Base-by-base conservation (phyloP, 2,888 invertebrate species). In the Papilio demoleus region DNA sequence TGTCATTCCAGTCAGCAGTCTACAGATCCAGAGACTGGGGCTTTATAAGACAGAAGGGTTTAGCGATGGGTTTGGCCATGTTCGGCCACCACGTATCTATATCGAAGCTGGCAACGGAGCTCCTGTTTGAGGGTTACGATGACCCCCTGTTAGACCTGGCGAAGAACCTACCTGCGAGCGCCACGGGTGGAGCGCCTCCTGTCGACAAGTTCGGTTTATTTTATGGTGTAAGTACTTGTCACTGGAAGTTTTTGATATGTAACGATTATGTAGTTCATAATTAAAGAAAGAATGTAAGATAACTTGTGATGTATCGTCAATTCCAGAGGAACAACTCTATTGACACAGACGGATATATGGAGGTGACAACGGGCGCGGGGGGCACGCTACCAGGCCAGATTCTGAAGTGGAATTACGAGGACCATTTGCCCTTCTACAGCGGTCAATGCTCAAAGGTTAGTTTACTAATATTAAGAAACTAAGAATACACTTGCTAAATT, bases 141-240 rank as follows among this genome's bases (percentile, higher is more conserved):
- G 97, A 98, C 81, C 87, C 94, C 0, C 83, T 97, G 64, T 93
- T 98, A 68, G 94, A 94, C 45, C 84, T 96, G 71, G 95, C 95
- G 0, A 93, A 93, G 72, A 92, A 90, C 72, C 78, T 95, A 67
- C 94, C 95, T 0, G 82, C 93, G 0, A 92, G 94, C 27, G 89
- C 92, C 0, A 94, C 79, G 0, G 93, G 94, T 0, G 93, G 94
- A 0, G 93, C 94, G 0, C 94, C 94, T 0, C 94, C 94, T 0
- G 95, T 95, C 71, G 97, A 97, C 78, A 94, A 93, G 78, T 97
- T 98, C 81, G 98, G 97, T 12, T 96, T 97, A 95, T 98, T 98
- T 87, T 97, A 97, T 77, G 85, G 83, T 77, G 92, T 91, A 73
- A 53, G 66, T 56, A 56, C n/a, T n/a, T n/a, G n/a, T n/a, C n/a